Conservation (phyloP, 2,797 vertebrate genomes). For the Squalus acanthias region DNA sequence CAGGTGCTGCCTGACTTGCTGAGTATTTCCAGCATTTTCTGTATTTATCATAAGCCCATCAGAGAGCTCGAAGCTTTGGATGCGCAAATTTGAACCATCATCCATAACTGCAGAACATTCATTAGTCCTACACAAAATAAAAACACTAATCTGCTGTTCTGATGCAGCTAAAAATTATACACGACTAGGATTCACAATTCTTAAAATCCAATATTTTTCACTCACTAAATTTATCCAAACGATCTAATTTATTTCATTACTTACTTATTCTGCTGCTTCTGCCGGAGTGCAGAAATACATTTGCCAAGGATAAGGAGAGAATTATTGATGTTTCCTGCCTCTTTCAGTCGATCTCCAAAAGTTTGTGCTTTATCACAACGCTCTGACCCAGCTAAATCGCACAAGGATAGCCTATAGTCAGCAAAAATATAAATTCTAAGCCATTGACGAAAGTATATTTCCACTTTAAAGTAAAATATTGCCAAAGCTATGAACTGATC, state of each 20-base stretch:
- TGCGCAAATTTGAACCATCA: neutral
- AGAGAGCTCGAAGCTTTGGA: no score
- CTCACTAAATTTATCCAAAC: neutral
- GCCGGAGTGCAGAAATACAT: constrained; percentile 75
- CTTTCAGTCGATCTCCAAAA: constrained; percentile 77
- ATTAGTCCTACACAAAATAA: no score
- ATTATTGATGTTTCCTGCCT: constrained; percentile 85
- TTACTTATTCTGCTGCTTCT: constrained; percentile 72
- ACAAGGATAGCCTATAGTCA: constrained; percentile 70
- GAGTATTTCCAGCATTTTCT: no score
- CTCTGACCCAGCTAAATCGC: constrained; percentile 85
- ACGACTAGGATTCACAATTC: neutral
- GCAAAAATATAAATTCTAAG: neutral
- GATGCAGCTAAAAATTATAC: neutral
- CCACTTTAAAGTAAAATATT: neutral
- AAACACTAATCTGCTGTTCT: neutral
- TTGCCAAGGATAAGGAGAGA: constrained; percentile 86
- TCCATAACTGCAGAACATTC: no score
- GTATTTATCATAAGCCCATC: no score
- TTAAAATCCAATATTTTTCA: neutral
- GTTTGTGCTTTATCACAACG: constrained; percentile 81
- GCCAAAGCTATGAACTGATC: neutral
- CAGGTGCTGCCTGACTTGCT: no score
- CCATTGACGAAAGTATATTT: neutral
- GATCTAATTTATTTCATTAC: constrained; percentile 38